Evolutionary conservation across 2,113 vertebrate species (phyloP), one percentile per base, ranked within the genome.

Genomic region (Falcunculus frontatus): DNA sequence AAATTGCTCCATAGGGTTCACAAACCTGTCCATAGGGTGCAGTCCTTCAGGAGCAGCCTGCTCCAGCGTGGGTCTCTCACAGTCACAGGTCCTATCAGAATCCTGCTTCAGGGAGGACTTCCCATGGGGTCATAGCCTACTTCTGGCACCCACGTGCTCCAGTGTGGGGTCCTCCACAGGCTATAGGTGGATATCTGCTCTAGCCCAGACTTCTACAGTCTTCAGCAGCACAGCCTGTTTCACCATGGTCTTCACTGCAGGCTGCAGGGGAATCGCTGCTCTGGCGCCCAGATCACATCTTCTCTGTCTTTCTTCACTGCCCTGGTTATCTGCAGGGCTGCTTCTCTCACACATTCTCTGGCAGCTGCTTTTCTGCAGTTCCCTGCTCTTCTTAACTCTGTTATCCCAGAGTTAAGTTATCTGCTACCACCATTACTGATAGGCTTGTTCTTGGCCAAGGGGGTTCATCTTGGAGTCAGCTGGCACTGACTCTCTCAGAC

Each of bases 371-470:
- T 25, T 30, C 53, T 53, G 29, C 6, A 46, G 6, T 25, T 74
- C 56, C 30, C 7, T 0, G 0, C 18, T 41, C 11, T 32, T 49
- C 39, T 57, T 37, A 49, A 32, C 23, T 35, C 32, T 0, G 0
- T 39, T 49, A 10, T 35, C 10, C 4, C 53, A 53, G 35, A 8
- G n/a, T n/a, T n/a, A n/a, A n/a, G n/a, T n/a, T n/a, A n/a, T n/a
- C n/a, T 2, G 1, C 26, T 89, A 33, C 32, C 16, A 59, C 16
- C 1, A 1, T 17, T 67, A 37, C 10, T 21, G 69, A 39, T 14
- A n/a, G 7, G 1, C 29, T 39, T 67, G 37, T 29, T 57, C 33
- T 46, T 53, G 60, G 42, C 19, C 46, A 39, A 37, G 8, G 6
- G 19, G 4, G 13, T n/a, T 46, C 16, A 39, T 10, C 25, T 46